Conservation (phyloP, 2,888 invertebrate species). For the Beris morrisii region DNA sequence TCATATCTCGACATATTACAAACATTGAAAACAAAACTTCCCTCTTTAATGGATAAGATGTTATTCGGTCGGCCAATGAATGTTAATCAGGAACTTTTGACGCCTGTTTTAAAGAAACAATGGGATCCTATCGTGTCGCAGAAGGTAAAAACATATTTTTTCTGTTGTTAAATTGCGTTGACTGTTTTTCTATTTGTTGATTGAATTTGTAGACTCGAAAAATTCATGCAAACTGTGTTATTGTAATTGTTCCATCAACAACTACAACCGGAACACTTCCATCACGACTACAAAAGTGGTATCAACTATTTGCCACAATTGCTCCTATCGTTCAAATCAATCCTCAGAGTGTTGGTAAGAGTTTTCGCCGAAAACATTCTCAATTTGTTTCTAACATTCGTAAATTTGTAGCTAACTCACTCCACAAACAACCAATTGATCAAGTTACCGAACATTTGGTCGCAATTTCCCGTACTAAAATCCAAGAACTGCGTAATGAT, state of each 20-base stretch:
- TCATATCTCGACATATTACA: conserved; percentile 79
- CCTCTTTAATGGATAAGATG: conserved; percentile 73
- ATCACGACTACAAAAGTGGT: conserved; percentile 70
- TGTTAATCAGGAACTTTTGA: conserved; percentile 66
- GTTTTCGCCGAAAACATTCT: not conserved
- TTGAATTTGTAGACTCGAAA: conserved; percentile 58
- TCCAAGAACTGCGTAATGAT: conserved; percentile 69
- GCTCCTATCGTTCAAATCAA: conserved; percentile 65
- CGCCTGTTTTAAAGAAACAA: conserved; percentile 61
- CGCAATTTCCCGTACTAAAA: conserved; percentile 68
- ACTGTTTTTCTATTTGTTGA: too few species aligned
- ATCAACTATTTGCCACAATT: conserved; percentile 65
- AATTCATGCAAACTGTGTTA: conserved; percentile 68
- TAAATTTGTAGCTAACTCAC: conserved; percentile 48
- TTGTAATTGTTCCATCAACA: conserved; percentile 65
- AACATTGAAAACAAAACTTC: conserved; percentile 69
- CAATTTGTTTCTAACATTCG: not conserved
- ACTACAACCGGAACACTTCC: conserved; percentile 56
- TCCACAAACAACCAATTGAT: conserved; percentile 51
- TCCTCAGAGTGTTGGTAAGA: conserved; percentile 27
- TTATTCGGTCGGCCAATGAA: conserved; percentile 61
- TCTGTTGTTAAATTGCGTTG: conserved; percentile 36
- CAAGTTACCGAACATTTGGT: conserved; percentile 66
- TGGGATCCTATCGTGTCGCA: conserved; percentile 75
- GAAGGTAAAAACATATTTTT: conserved; percentile 56